These are phyloP conservation scores for Edolisoma coerulescens DNA, from an alignment of 2,113 vertebrate genomes.

Conservation along the genomic window DNA sequence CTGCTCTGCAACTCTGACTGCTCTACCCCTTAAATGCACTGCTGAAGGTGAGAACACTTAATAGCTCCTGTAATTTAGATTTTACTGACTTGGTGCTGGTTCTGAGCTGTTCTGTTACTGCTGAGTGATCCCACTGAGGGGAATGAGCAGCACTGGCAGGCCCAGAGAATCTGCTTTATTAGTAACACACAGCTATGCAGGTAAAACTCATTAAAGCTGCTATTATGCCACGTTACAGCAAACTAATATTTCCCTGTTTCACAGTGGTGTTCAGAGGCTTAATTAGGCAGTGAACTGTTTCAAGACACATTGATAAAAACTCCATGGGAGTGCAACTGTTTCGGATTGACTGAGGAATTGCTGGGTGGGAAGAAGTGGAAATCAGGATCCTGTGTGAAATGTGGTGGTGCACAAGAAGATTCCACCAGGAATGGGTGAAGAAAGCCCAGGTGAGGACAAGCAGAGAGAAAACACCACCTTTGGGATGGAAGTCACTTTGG, in stretches of 20 bases:
- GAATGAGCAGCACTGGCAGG: background rate
- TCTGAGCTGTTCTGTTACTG: background rate
- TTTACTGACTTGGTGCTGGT: background rate
- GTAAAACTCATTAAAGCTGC: background rate
- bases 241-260: background rate
- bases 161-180: background rate
- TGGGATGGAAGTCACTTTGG: background rate
- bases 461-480: background rate
- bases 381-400: fast-evolving
- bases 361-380: background rate
- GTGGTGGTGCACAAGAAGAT: background rate
- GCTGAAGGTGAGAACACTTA: background rate
- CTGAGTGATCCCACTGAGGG: background rate
- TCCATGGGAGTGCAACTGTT: background rate
- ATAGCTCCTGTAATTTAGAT: background rate
- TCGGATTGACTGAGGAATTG: background rate
- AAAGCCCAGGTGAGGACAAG: background rate
- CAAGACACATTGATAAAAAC: background rate
- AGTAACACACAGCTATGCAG: background rate
- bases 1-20: background rate
- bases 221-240: background rate
- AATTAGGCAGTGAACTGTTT: background rate
- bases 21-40: background rate
- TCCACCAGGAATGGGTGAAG: background rate
- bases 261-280: background rate